Percentiles rank a stretch among this genome's conserved stretches.
phyloP scores from a whole-genome alignment of 1,140 invertebrate genomes.

The Drosophila pseudoananassae region DNA sequence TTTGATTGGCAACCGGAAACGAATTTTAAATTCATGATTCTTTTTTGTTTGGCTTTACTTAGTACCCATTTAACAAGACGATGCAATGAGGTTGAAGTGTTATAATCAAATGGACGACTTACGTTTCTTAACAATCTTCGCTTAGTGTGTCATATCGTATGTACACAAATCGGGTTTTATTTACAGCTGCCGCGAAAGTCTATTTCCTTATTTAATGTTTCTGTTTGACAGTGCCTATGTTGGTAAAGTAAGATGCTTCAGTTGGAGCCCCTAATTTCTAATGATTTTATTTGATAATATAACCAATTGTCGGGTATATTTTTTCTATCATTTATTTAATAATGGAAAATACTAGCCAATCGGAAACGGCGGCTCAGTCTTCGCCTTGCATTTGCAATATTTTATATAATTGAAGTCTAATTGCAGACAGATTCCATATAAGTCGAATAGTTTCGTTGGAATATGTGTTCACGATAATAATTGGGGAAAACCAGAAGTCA shows the following conservation, averaged over 20 bases:
- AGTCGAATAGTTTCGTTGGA: conserved; percentile 9
- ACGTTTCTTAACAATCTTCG: conserved; percentile 39
- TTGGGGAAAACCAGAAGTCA: conserved; percentile 7
- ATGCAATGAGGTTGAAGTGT: conserved; percentile 48
- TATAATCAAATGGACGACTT: conserved; percentile 53
- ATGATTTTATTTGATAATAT: conserved; percentile 4
- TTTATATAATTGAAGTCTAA: conserved; percentile 39
- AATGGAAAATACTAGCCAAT: conserved; percentile 48
- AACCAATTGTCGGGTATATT: conserved; percentile 39
- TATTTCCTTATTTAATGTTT: conserved; percentile 7
- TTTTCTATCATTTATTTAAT: conserved; percentile 29
- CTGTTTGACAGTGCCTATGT: conserved; percentile 38
- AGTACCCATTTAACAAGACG: conserved; percentile 49
- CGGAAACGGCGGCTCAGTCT: conserved; percentile 51
- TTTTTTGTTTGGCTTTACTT: conserved; percentile 47
- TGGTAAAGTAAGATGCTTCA: conserved; percentile 44
- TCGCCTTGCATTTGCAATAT: conserved; percentile 53
- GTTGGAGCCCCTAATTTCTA: conserved; percentile 17
- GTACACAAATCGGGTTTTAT: conserved; percentile 28
- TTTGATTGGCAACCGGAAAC: conserved; percentile 56
- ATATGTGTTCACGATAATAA: conserved; percentile 2
- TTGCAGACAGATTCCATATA: conserved; percentile 25
- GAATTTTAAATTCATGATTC: conserved; percentile 60
- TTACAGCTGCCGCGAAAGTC: conserved; percentile 27
- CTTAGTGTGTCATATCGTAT: conserved; percentile 21